Percentiles rank a stretch among this genome's conserved stretches.
phyloP scores from a whole-genome alignment of 1,140 invertebrate genomes.

The Drosophila jambulina region DNA sequence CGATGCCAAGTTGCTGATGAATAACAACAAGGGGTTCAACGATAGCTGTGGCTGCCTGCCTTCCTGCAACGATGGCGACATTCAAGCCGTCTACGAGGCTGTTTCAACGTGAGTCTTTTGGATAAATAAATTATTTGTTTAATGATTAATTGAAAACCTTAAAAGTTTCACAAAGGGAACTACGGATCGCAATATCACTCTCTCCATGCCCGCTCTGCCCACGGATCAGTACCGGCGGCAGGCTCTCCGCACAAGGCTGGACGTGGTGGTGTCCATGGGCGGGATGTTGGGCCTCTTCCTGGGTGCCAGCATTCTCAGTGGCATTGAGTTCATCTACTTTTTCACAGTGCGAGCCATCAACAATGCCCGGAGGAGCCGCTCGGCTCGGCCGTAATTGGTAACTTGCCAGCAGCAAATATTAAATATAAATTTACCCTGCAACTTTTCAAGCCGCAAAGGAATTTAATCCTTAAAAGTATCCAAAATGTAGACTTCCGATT shows the following conservation, averaged over 20 bases:
- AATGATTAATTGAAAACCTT: background rate
- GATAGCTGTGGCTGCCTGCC: slow-evolving; percentile 85
- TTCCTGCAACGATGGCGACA: slow-evolving; percentile 86
- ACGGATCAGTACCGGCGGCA: slow-evolving; percentile 86
- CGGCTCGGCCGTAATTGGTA: slow-evolving; percentile 15
- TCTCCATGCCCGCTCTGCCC: slow-evolving; percentile 62
- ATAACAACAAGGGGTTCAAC: slow-evolving; percentile 30
- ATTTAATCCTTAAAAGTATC: background rate
- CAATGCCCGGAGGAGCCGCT: slow-evolving; percentile 18
- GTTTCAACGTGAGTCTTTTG: slow-evolving; percentile 33
- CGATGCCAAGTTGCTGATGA: slow-evolving; percentile 55
- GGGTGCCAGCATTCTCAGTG: slow-evolving; percentile 86
- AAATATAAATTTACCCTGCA: background rate
- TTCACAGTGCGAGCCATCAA: slow-evolving; percentile 75
- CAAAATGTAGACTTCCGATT: background rate
- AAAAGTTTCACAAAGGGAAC: slow-evolving; percentile 10
- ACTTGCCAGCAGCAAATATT: slow-evolving; percentile 21
- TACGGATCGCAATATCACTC: slow-evolving; percentile 31
- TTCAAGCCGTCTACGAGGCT: slow-evolving; percentile 72
- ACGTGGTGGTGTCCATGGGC: slow-evolving; percentile 85
- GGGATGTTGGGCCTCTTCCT: slow-evolving; percentile 86
- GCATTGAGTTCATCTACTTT: slow-evolving; percentile 86
- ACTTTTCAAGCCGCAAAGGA: background rate
- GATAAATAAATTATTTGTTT: background rate
- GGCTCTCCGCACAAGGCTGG: slow-evolving; percentile 85